Evolutionary conservation across 2,888 invertebrate species (phyloP), one percentile per base, ranked within the genome.

Genomic region (Diadromus collaris): DNA sequence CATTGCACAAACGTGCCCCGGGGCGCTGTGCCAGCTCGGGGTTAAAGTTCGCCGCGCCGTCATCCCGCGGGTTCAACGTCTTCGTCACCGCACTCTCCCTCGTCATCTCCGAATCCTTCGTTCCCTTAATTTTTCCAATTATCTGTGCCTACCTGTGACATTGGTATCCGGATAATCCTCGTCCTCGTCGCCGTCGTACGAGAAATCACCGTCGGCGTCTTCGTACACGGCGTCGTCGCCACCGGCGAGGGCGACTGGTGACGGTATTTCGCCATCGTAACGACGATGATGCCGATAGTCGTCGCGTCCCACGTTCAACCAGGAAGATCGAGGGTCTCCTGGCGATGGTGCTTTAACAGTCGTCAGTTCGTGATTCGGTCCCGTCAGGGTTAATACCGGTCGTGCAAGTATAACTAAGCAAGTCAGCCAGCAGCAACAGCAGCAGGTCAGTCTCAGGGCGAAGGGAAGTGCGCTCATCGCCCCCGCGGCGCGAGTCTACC

Each of bases 401-500:
- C 78, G 78, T 79, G 86, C 84, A 82, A 88, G 83, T 83, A 88
- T 86, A 84, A 90, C 85, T 84, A 90, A 88, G 83, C 88, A 89
- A 86, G 89, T 89, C 82, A 91, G 87, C 87, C 82, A 85, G 83
- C 84, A 85, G 84, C 86, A 89, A 88, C 85, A 87, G 85, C 84
- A 85, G 85, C 85, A 86, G 86, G 88, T 88, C 85, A 88, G 87
- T 89, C 87, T 89, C 88, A 89, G 89, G 89, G 87, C 89, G 87
- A 88, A 88, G 87, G 89, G 89, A 89, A 89, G 86, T 86, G 88
- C 89, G 89, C 90, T 89, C 90, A 90, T 90, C 90, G 90, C 90
- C 90, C 89, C 89, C 89, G 88, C 89, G 90, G 90, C 90, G 89
- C 88, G 89, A 89, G 88, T 89, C 90, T 88, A 88, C 89, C 89